A percentile compares a stretch with the other conserved stretches of the same genome.
phyloP scores from a whole-genome alignment of 2,113 vertebrate genomes.

The Ahaetulla prasina region DNA sequence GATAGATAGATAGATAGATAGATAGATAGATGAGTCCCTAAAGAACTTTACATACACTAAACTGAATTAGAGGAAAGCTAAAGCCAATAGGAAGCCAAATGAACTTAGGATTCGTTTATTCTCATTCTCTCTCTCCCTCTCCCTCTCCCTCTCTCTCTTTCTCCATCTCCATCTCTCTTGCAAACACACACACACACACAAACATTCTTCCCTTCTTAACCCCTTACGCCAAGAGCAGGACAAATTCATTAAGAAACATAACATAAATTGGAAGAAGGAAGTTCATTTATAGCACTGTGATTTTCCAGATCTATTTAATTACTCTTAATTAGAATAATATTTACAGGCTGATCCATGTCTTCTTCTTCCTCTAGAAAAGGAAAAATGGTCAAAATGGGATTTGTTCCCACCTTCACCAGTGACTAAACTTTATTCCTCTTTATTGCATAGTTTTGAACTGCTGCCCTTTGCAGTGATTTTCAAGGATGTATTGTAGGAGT shows the following conservation, averaged over 20 bases:
- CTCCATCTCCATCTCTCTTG: accelerated
- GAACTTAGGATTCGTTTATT: conserved; percentile 40
- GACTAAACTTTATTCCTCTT: too few relatives aligned
- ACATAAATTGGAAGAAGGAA: background rate
- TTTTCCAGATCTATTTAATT: background rate
- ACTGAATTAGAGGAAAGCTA: accelerated
- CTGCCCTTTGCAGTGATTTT: background rate
- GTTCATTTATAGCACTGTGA: background rate
- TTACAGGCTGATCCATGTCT: background rate
- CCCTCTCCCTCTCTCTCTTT: too few relatives aligned
- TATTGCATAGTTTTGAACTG: background rate
- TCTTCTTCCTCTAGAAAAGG: background rate
- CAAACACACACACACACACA: conserved; percentile 1
- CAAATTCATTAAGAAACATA: background rate
- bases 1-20: too few relatives aligned
- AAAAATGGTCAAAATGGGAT: background rate
- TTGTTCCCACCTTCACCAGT: background rate
- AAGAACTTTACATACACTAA: background rate
- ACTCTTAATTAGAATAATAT: background rate
- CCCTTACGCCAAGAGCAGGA: background rate
- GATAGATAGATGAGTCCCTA: accelerated
- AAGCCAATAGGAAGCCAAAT: background rate
- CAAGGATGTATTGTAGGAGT: background rate
- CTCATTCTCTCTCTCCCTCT: too few relatives aligned
- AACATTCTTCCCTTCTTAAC: background rate